A percentile compares a stretch with the other conserved stretches of the same genome.
Evolutionary conservation across 2,797 vertebrate genomes (phyloP).

Genomic region (Buphagus erythrorhynchus): DNA sequence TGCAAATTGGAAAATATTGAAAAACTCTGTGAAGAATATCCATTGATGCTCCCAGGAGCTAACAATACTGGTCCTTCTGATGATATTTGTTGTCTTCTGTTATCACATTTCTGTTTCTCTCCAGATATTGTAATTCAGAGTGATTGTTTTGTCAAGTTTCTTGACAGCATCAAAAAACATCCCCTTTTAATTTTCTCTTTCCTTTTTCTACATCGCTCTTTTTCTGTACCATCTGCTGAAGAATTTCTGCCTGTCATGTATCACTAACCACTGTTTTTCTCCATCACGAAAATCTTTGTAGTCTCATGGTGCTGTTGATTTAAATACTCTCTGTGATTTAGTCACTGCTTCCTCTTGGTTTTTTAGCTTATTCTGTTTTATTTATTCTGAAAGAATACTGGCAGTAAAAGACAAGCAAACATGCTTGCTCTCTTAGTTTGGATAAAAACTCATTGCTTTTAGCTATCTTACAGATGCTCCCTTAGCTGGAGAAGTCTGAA

Average conservation of each 20-base stretch:
- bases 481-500: slow-evolving; percentile 31
- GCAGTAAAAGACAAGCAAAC: slow-evolving; percentile 15
- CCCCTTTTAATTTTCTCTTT: slow-evolving; percentile 25
- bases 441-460: slow-evolving; percentile 20
- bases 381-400: slow-evolving; percentile 48
- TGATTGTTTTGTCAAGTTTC: slow-evolving; percentile 46
- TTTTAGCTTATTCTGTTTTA: slow-evolving; percentile 27
- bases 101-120: background rate
- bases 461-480: slow-evolving; percentile 50
- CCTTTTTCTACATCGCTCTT: background rate
- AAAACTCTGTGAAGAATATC: background rate
- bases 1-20: background rate
- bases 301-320: slow-evolving; percentile 29
- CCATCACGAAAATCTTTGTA: slow-evolving; percentile 2
- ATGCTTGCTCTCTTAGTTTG: slow-evolving; percentile 21
- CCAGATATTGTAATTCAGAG: background rate
- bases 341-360: slow-evolving; percentile 24
- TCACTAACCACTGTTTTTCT: slow-evolving; percentile 34
- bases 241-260: background rate
- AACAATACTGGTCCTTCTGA: background rate
- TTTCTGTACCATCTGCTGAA: slow-evolving; percentile 29
- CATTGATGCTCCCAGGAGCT: background rate
- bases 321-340: slow-evolving; percentile 36
- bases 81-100: background rate
- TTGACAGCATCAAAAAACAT: slow-evolving; percentile 6